These are phyloP conservation scores for Neogobius melanostomus DNA, from an alignment of 2,113 vertebrate species.

Conservation along the genomic window DNA sequence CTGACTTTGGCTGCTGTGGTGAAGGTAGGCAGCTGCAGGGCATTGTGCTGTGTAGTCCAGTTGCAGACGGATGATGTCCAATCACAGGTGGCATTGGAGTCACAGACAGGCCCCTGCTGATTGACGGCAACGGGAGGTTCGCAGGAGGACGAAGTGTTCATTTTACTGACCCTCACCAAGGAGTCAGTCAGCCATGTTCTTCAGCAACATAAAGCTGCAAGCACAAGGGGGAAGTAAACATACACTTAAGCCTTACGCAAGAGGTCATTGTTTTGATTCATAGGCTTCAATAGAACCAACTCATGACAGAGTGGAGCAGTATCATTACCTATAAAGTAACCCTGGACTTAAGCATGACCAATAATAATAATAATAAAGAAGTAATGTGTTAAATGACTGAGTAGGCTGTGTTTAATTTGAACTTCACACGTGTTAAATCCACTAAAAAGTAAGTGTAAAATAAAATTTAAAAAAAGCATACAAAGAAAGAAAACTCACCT, in stretches of 20 bases:
- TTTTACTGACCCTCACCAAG: constrained; percentile 37
- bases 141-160: constrained; percentile 46
- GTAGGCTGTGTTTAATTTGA: background rate
- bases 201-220: constrained; percentile 13
- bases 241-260: background rate
- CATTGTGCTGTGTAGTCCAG: constrained; percentile 31
- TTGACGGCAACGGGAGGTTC: constrained; percentile 25
- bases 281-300: constrained; percentile 31
- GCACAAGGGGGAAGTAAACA: background rate
- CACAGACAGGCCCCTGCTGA: constrained; percentile 29
- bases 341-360: background rate
- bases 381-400: background rate
- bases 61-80: constrained; percentile 29
- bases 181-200: constrained; percentile 28
- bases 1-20: constrained; percentile 62
- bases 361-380: background rate
- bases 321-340: background rate
- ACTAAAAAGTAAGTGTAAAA: background rate
- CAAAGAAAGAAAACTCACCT: constrained; percentile 9
- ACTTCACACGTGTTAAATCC: background rate
- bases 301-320: constrained; percentile 6
- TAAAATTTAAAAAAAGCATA: background rate
- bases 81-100: constrained; percentile 51
- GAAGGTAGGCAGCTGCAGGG: constrained; percentile 57
- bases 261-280: constrained; percentile 10